These are phyloP conservation scores for Amiota communis DNA, from an alignment of 2,888 invertebrate species.

Conservation along the genomic window DNA sequence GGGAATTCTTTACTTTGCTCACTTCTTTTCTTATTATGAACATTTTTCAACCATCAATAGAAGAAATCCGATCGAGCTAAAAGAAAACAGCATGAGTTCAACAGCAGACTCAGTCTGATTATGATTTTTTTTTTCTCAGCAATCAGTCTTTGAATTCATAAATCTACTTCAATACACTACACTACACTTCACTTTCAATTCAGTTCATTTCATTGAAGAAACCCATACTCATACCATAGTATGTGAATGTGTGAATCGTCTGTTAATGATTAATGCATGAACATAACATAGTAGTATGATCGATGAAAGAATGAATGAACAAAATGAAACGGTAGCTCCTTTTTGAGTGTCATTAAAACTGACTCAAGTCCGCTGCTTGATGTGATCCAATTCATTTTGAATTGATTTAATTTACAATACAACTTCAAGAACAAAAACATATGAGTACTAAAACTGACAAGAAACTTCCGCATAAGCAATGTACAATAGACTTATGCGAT, in stretches of 20 bases:
- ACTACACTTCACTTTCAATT: background rate
- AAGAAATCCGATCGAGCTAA: background rate
- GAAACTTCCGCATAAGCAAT: constrained; percentile 19
- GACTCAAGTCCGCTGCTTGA: constrained; percentile 62
- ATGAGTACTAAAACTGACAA: constrained; percentile 23
- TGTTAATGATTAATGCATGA: constrained; percentile 26
- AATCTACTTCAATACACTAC: too few species aligned
- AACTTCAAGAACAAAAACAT: constrained; percentile 21
- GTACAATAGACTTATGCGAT: background rate
- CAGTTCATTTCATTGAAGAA: background rate
- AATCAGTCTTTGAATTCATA: too few species aligned
- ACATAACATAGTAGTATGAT: too few species aligned
- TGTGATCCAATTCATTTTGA: background rate
- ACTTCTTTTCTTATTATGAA: background rate
- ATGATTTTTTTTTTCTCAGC: constrained; percentile 3
- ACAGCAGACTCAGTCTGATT: background rate
- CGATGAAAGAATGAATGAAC: constrained; percentile 2
- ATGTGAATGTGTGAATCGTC: background rate
- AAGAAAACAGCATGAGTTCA: constrained; percentile 4
- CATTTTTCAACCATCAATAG: background rate
- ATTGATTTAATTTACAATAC: background rate
- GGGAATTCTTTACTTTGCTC: constrained; percentile 11
- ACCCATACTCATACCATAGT: too few species aligned
- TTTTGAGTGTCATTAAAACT: constrained; percentile 62
- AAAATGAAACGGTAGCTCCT: constrained; percentile 17